Base-by-base conservation (phyloP, 2,888 invertebrate species). In the Cosmorhoe ocellata region DNA sequence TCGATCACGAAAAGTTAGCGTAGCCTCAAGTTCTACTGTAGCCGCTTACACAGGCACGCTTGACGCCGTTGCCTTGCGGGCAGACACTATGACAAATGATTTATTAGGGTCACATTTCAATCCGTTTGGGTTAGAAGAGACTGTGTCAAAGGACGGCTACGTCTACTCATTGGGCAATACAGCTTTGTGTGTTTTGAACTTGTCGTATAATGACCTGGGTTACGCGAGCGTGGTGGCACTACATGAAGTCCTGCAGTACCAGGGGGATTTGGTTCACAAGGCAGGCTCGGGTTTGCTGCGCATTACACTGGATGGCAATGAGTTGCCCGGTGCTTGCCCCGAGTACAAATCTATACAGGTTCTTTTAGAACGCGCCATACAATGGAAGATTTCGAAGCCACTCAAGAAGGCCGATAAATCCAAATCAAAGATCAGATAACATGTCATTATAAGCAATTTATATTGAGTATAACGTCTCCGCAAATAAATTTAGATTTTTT, bases 161-260 rank as follows among this genome's bases (percentile, higher is more conserved):
- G 8, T 58, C 34, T 55, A 51, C 58, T 71, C 56, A 14, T 13
- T 38, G 3, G 72, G 72, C 3, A 71, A 72, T 55, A 13, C 51
- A 33, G 24, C 31, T 10, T 62, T 72, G 32, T 52, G 61, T 38
- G 65, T 40, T 30, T 53, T 72, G 37, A 69, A 66, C 47, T 40
- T 72, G 30, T 57, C 65, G 40, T 59, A 64, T 55, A 73, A 73
- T 51, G 11, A 52, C n/a, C 53, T 73, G 22, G 56, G 61, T 5
- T 57, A 49, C 44, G 3, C 9, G 27, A 61, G 53, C 27, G 50
- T 56, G 24, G 37, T 9, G 43, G 46, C 33, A 42, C 56, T 72
- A 48, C 18, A 13, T 13, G 51, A 43, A 6, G 64, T 64, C 39
- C 44, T 68, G 57, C 36, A 12, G 6, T 45, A 58, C 22, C 71